phyloP scores from a whole-genome alignment of 2,797 vertebrate species.

The Neosilurus mollespiculum region DNA sequence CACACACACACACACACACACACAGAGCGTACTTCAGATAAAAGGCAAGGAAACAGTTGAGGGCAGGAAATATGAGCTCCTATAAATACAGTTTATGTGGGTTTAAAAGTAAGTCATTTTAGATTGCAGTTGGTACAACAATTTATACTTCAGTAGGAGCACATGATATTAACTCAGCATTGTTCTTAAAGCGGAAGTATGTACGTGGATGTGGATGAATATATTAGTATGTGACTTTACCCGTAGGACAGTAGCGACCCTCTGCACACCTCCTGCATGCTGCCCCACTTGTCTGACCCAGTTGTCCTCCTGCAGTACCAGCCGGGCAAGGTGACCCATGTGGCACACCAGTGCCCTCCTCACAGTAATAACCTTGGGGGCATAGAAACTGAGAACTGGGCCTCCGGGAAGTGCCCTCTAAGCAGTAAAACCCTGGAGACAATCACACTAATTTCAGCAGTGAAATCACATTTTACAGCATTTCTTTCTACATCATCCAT shows the following conservation, averaged over 20 bases:
- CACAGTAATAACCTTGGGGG: conserved; percentile 81
- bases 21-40: conserved; percentile 38
- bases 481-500: background rate
- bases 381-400: conserved; percentile 78
- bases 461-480: conserved; percentile 13
- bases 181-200: background rate
- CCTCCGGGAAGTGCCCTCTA: conserved; percentile 75
- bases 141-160: background rate
- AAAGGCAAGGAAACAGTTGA: conserved; percentile 54
- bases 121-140: background rate
- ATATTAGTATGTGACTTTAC: conserved; percentile 58
- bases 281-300: conserved; percentile 82
- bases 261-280: conserved; percentile 80
- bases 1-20: conserved; percentile 38
- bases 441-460: conserved; percentile 41
- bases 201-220: background rate
- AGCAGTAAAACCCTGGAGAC: conserved; percentile 79
- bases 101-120: conserved; percentile 35
- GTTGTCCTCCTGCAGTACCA: conserved; percentile 79
- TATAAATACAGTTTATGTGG: conserved; percentile 37
- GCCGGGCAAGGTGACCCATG: conserved; percentile 80
- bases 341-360: conserved; percentile 76
- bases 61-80: conserved; percentile 49
- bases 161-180: background rate
- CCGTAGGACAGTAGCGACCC: conserved; percentile 82